These are phyloP conservation scores for Uria lomvia DNA, from an alignment of 2,113 vertebrate genomes.

Conservation along the genomic window DNA sequence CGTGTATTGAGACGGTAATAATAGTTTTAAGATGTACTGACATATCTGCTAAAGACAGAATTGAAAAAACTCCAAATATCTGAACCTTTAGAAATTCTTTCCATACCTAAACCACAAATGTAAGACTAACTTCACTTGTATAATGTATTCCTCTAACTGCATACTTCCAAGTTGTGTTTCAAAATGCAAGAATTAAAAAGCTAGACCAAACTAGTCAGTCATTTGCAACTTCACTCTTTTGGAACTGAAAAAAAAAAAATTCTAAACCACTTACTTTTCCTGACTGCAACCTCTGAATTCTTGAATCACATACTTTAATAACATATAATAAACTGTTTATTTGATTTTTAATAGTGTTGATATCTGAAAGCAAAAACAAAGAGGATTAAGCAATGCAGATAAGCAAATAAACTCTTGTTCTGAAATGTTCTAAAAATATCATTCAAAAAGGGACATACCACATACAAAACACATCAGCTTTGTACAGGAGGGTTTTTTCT, in stretches of 20 bases:
- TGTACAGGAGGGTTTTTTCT: not conserved
- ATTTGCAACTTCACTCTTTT: not conserved
- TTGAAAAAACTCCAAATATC: not conserved
- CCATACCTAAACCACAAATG: not conserved
- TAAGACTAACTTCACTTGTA: not conserved
- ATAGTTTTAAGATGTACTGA: not conserved
- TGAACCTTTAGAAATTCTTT: not conserved
- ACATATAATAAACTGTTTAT: slow-evolving; percentile 99
- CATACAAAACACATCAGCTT: not conserved
- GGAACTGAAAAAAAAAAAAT: not conserved
- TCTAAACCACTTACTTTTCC: slow-evolving; percentile 87
- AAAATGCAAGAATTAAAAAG: not conserved
- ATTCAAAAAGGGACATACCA: not conserved
- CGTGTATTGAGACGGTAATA: not conserved
- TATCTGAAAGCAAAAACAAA: slow-evolving; percentile 82
- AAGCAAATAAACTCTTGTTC: not conserved
- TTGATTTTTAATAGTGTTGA: slow-evolving; percentile 99
- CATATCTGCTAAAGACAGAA: not conserved
- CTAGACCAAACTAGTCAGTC: not conserved
- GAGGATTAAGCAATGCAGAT: not conserved
- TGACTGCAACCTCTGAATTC: slow-evolving; percentile 95
- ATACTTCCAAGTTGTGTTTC: not conserved
- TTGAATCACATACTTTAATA: slow-evolving; percentile 98
- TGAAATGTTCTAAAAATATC: not conserved
- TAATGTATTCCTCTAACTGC: not conserved